These are phyloP conservation scores for Fistularia tabacaria DNA, from an alignment of 2,797 vertebrate species.

Conservation along the genomic window DNA sequence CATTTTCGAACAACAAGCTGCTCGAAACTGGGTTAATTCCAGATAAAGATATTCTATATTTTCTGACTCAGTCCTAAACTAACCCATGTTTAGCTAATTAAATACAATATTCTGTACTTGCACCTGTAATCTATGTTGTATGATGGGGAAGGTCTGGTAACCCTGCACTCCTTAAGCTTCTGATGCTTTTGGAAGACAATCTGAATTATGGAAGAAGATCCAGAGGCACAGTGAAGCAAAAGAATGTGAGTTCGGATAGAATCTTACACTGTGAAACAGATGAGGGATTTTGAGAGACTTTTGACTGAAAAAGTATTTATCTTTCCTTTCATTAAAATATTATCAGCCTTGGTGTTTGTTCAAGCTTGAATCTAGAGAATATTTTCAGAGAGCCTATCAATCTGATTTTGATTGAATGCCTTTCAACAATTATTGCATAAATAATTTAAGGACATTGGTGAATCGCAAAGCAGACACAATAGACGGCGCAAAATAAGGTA, in stretches of 20 bases:
- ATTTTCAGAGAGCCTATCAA: constrained; percentile 44
- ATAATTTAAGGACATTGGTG: constrained; percentile 43
- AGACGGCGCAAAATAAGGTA: constrained; percentile 30
- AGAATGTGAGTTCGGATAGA: constrained; percentile 42
- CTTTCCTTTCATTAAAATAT: constrained; percentile 25
- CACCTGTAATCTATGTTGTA: constrained; percentile 39
- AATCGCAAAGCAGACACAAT: constrained; percentile 29
- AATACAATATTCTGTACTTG: too few species aligned
- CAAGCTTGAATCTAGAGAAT: constrained; percentile 23
- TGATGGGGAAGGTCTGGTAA: constrained; percentile 49
- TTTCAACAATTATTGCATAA: constrained; percentile 47
- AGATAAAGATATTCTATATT: constrained; percentile 21
- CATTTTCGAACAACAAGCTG: background rate
- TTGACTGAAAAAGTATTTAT: constrained; percentile 34
- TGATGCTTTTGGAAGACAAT: constrained; percentile 58
- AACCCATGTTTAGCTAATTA: background rate
- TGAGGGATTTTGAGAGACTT: constrained; percentile 37
- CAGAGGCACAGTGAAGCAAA: constrained; percentile 50
- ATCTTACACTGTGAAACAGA: constrained; percentile 33
- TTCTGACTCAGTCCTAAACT: constrained; percentile 10
- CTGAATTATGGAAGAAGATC: constrained; percentile 64
- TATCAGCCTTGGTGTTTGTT: constrained; percentile 28
- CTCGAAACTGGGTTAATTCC: constrained; percentile 33
- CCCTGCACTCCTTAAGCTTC: constrained; percentile 43
- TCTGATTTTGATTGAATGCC: constrained; percentile 40